Evolutionary conservation across 2,888 invertebrate genomes (phyloP).

Genomic region (Cantharis lateralis): DNA sequence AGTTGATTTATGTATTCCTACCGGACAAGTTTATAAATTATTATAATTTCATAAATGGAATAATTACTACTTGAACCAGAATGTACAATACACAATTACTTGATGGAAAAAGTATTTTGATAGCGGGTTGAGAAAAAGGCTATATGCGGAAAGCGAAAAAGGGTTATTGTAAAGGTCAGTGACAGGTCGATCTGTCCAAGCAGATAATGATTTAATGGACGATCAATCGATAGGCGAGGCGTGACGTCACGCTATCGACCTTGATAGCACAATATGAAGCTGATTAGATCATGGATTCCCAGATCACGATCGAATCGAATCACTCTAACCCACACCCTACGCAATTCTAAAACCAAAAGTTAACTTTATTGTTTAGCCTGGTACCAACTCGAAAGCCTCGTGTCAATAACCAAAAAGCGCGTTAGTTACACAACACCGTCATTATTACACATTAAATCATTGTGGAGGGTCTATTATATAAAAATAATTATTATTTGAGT

Average conservation of each 20-base stretch:
- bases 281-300: slow-evolving; percentile 41
- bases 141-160: neutral
- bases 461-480: neutral
- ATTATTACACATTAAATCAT: neutral
- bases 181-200: slow-evolving; percentile 44
- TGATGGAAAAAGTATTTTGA: neutral
- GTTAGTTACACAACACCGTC: neutral
- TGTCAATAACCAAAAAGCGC: slow-evolving; percentile 17
- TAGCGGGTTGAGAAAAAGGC: neutral
- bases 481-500: neutral
- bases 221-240: slow-evolving; percentile 38
- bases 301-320: slow-evolving; percentile 36
- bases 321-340: slow-evolving; percentile 30
- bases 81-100: neutral
- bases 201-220: slow-evolving; percentile 45
- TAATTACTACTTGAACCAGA: neutral
- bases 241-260: slow-evolving; percentile 45
- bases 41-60: slow-evolving; percentile 1
- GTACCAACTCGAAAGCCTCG: slow-evolving; percentile 3
- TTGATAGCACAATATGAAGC: slow-evolving; percentile 39
- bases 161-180: slow-evolving; percentile 37
- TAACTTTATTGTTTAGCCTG: slow-evolving; percentile 5
- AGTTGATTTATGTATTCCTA: slow-evolving; percentile 2
- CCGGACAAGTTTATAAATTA: neutral
- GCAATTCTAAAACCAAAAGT: slow-evolving; percentile 1